Conservation (phyloP, 1,140 invertebrate species). For the Drosophila lacteicornis region DNA sequence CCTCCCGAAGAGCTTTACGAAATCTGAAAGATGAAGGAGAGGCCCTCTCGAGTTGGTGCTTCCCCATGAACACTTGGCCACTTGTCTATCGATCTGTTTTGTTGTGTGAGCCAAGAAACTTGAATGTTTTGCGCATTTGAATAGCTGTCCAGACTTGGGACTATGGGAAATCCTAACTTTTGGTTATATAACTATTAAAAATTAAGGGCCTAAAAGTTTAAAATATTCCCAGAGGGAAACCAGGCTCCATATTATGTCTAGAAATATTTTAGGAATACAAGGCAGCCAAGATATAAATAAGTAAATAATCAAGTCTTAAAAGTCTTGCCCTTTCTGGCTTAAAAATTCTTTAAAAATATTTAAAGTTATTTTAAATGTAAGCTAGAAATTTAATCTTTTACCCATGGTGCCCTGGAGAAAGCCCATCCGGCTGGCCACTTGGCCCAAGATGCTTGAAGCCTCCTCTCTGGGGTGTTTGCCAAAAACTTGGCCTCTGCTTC, state of each 20-base stretch:
- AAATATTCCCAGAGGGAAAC: neutral
- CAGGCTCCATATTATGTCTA: neutral
- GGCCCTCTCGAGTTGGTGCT: constrained; percentile 35
- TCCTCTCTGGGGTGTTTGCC: constrained; percentile 24
- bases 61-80: constrained; percentile 41
- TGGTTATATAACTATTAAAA: neutral
- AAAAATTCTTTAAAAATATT: neutral
- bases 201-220: neutral
- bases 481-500: constrained; percentile 29
- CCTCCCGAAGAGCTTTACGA: constrained; percentile 8
- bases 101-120: constrained; percentile 39
- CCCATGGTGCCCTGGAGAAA: constrained; percentile 16
- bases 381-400: too few species aligned
- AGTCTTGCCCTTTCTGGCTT: too few species aligned
- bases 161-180: neutral
- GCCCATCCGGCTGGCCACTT: constrained; percentile 37
- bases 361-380: neutral
- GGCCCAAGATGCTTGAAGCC: constrained; percentile 21
- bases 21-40: constrained; percentile 43
- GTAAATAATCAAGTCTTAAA: neutral
- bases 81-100: constrained; percentile 56
- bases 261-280: too few species aligned
- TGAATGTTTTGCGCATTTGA: constrained; percentile 58
- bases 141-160: constrained; percentile 18
- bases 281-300: too few species aligned